Conservation (phyloP, 92 coral and sea anemone species). For the Parazoanthus swiftii region DNA sequence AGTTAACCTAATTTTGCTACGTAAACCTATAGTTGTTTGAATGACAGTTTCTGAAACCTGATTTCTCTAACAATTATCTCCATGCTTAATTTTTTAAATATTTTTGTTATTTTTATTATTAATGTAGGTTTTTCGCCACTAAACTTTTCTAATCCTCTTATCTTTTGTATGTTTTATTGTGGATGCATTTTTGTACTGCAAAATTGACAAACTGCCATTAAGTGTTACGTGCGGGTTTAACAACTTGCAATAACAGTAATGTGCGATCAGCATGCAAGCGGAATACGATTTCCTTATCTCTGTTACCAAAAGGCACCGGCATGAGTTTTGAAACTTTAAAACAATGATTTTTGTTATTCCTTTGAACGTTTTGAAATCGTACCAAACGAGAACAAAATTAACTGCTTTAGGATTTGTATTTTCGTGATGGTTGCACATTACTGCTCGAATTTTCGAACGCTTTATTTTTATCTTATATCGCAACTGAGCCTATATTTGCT, state of each 20-base stretch:
- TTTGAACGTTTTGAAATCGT: not conserved
- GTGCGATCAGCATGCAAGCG: not conserved
- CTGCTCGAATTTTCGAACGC: not conserved
- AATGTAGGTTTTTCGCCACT: not conserved
- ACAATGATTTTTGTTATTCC: not conserved
- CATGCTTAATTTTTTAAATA: no score
- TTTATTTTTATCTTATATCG: not conserved
- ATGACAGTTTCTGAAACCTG: not conserved
- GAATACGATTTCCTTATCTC: no score
- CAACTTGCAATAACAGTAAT: not conserved
- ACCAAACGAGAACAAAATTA: not conserved
- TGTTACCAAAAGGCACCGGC: not conserved
- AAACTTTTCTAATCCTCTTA: not conserved
- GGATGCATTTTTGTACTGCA: not conserved
- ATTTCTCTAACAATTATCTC: no score
- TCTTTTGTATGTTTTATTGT: not conserved
- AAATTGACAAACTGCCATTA: not conserved
- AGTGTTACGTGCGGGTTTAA: not conserved
- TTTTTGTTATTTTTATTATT: no score
- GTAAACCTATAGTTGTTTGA: not conserved
- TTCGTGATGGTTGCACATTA: not conserved
- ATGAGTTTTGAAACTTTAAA: no score
- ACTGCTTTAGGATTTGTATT: not conserved
- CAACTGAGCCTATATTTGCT: not conserved
- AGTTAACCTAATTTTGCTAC: not conserved